Evolutionary conservation across 2,113 vertebrate species (phyloP), one percentile per base, ranked within the genome.

Genomic region (Cryptoleucopteryx plumbea): DNA sequence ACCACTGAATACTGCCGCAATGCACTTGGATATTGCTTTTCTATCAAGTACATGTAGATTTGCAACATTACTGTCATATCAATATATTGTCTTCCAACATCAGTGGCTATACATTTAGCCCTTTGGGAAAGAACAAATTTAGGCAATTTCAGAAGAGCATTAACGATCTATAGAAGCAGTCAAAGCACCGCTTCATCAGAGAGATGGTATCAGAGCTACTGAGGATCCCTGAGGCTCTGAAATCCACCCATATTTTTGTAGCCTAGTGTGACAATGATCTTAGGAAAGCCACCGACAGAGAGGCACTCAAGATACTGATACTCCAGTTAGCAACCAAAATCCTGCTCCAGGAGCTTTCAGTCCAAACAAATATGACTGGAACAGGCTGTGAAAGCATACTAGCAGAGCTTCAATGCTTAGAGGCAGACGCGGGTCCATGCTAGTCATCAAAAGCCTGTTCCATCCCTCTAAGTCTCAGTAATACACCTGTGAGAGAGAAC

Each of bases 21-120:
- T 48, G 27, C 38, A 1, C 32, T 1, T 13, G 1, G 55, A 7
- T 1, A 13, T 1, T 11, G 26, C 18, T 52, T n/a, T 26, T 29
- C 61, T 66, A 47, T 20, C 71, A 56, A 19, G 42, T 1, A 61
- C 13, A 3, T 0, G 4, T 4, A 38, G 53, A 68, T 80, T 8
- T 48, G 13, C 59, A 38, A 16, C 67, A 7, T 58, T 7, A 34
- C 13, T 4, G 1, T 17, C 18, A 13, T 13, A 29, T 1, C 52
- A 62, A 19, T 3, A 6, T 0, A 3, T 0, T 48, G 27, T 10
- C 71, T 67, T 59, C 56, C 52, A 90, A 1, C 27, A 36, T 2
- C 73, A 12, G 22, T 7, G 34, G 42, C n/a, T 47, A 17, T 1
- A 7, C 16, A 7, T 14, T 12, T n/a, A 40, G 32, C 15, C 19